phyloP scores from a whole-genome alignment of 2,797 vertebrate genomes.

The Perdix hodgsoniae region DNA sequence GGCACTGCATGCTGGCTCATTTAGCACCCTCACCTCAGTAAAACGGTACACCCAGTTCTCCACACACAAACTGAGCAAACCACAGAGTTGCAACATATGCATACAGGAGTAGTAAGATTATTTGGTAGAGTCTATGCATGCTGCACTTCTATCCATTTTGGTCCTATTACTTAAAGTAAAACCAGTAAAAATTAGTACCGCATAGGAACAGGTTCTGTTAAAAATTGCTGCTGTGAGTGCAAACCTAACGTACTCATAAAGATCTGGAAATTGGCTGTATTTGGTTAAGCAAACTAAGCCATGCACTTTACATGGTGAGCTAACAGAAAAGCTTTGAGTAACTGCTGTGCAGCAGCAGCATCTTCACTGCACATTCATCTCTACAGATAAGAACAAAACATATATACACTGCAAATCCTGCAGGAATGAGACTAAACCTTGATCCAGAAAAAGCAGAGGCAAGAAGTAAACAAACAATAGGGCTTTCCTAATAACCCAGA shows the following conservation, averaged over 20 bases:
- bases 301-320: background rate
- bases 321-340: background rate
- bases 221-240: background rate
- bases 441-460: background rate
- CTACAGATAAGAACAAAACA: background rate
- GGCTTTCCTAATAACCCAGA: background rate
- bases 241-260: background rate
- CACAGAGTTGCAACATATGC: background rate
- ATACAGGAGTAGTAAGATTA: background rate
- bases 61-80: background rate
- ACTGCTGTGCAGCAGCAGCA: background rate
- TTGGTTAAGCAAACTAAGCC: background rate
- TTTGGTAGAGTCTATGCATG: background rate
- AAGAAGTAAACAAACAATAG: background rate
- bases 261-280: background rate
- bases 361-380: background rate
- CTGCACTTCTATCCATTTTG: background rate
- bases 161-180: background rate
- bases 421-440: background rate
- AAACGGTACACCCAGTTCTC: background rate
- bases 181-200: background rate
- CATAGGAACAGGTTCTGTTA: accelerated
- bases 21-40: background rate
- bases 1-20: background rate
- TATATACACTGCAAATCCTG: accelerated